Evolutionary conservation across 35 echinoderm and acorn worm genomes (phyloP).

Genomic region (Lytechinus pictus): DNA sequence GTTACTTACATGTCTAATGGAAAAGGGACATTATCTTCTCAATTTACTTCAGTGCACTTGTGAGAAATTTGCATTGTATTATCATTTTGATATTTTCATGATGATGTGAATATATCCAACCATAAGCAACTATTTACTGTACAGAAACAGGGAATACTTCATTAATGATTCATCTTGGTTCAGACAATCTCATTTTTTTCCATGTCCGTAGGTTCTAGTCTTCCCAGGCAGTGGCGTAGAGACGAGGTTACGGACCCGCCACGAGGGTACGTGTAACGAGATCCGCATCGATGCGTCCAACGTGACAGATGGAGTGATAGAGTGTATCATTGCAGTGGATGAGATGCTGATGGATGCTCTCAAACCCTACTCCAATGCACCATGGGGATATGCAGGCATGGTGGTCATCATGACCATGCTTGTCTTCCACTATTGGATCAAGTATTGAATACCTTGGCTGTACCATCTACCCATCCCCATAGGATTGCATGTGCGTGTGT

Average conservation of each 20-base stretch:
- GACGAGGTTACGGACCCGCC: constrained; percentile 22
- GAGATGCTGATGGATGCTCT: not conserved
- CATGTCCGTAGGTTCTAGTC: not conserved
- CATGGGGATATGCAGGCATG: constrained; percentile 69
- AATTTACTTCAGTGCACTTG: not conserved
- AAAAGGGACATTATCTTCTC: no score
- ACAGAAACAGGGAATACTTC: not conserved
- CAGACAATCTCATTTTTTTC: not conserved
- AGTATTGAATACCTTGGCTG: constrained; percentile 51
- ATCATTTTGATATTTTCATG: not conserved
- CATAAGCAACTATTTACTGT: not conserved
- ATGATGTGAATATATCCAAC: not conserved
- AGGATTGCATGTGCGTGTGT: not conserved
- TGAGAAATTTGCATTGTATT: not conserved
- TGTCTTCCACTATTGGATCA: constrained; percentile 85
- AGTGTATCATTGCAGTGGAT: not conserved
- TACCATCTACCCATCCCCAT: not conserved
- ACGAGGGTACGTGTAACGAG: not conserved
- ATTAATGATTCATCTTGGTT: not conserved
- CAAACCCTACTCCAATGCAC: constrained; percentile 51
- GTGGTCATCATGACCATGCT: constrained; percentile 61
- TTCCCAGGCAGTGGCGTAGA: not conserved
- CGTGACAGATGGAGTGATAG: constrained; percentile 7
- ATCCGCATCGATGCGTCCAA: not conserved
- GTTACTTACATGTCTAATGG: no score